Base-by-base conservation (phyloP, 2,797 vertebrate species). In the Microchirus variegatus region DNA sequence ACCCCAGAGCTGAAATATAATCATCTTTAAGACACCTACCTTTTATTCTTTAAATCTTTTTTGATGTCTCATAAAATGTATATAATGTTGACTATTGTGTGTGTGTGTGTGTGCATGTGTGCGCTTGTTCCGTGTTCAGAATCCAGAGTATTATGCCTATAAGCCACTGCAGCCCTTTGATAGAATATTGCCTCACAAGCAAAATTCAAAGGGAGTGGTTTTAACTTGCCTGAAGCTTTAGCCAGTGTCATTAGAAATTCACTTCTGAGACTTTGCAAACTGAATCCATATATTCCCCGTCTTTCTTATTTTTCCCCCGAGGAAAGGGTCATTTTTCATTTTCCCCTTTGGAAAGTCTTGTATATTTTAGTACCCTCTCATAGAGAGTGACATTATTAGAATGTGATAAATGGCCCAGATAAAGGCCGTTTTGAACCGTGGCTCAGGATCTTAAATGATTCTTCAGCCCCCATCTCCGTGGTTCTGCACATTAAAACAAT, bases 151-250 rank as follows among this genome's bases (percentile, higher is more conserved):
- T 71, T 67, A 74, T 80, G 71, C 78, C 62, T 68, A 44, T 59
- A 64, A 78, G 74, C 70, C 60, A 64, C 63, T 86, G 44, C 44
- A 46, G 44, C 60, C 59, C 58, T 83, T 22, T 42, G 67, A 78
- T 69, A 59, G 69, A 82, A 89, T 87, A 86, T 81, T 78, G 84
- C 88, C 67, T 87, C 78, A 63, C 59, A 70, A 88, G 86, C 90
- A 89, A 70, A 89, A 86, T 85, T 81, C 74, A 69, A 77, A 87
- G 66, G 79, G 81, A 82, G 87, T 78, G 84, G 82, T 83, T 89
- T 87, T 80, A 80, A 83, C 67, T 84, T 54, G 80, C 85, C 80
- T 80, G 78, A 48, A 87, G 88, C 77, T 5, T 67, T 74, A 71
- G 58, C 57, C 70, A 53, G 49, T 73, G 53, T 80, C 78, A 86